These are phyloP conservation scores for Saturnia japonica DNA, from an alignment of 2,888 invertebrate species.

Conservation along the genomic window DNA sequence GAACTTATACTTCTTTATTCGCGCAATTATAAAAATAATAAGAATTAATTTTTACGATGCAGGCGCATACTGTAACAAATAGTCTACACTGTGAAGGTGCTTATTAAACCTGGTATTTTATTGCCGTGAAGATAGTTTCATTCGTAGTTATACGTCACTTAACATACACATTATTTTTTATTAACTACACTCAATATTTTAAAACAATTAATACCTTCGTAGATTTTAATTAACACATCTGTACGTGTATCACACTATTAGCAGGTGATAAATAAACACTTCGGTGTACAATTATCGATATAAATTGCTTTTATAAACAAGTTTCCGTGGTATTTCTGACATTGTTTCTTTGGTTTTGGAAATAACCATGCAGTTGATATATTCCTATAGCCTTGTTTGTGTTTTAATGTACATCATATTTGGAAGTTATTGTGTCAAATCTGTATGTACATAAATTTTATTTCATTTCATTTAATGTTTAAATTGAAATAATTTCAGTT, in stretches of 20 bases:
- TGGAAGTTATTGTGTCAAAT: background rate
- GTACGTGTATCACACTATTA: background rate
- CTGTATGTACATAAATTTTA: slow-evolving; percentile 3
- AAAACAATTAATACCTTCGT: background rate
- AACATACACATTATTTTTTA: no score
- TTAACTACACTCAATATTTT: no score
- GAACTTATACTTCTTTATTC: no score
- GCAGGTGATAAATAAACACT: background rate
- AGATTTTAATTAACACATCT: background rate
- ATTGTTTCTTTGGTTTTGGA: background rate
- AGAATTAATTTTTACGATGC: no score
- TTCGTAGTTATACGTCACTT: no score
- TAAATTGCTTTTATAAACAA: slow-evolving; percentile 15
- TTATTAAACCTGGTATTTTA: no score
- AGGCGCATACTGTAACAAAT: no score
- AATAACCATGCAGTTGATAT: background rate
- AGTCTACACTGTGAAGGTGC: no score
- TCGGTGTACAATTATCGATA: background rate
- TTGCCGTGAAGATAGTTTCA: no score
- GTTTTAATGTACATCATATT: background rate
- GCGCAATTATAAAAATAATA: no score
- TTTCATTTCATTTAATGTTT: background rate
- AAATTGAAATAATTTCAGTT: no score
- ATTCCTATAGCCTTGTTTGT: background rate
- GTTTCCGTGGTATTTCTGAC: background rate